phyloP scores from a whole-genome alignment of 2,113 vertebrate genomes.

The Pelusios castaneus region DNA sequence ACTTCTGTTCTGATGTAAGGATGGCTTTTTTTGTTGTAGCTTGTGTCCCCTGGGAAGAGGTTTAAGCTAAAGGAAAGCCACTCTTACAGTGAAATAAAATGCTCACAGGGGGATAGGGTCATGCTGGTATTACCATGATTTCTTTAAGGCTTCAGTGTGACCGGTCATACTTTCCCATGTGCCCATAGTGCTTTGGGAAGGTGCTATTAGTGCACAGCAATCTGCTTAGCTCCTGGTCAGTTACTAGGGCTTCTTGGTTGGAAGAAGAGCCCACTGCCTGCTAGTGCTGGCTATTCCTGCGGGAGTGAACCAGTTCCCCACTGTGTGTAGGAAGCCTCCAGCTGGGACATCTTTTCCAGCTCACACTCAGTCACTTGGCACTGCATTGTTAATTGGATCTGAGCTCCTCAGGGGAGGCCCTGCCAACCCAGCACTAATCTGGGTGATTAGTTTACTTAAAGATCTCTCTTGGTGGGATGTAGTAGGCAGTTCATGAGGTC shows the following conservation, averaged over 20 bases:
- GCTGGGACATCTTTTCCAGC: not conserved
- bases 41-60: not conserved
- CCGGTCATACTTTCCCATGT: slow-evolving; percentile 2
- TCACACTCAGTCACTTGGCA: not conserved
- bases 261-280: slow-evolving; percentile 10
- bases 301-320: not conserved
- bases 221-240: not conserved
- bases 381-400: not conserved
- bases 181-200: not conserved
- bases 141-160: slow-evolving; percentile 39
- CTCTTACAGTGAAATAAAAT: not conserved
- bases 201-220: not conserved
- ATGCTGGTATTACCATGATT: slow-evolving; percentile 39
- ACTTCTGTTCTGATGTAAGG: not conserved
- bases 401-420: not conserved
- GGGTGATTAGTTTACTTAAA: slow-evolving; percentile 25
- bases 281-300: not conserved
- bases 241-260: slow-evolving; percentile 9
- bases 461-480: not conserved
- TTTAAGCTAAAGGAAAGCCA: not conserved
- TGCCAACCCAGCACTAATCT: not conserved
- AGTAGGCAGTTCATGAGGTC: not conserved
- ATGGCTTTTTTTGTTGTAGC: not conserved
- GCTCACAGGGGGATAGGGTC: not conserved
- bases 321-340: not conserved